Base-by-base conservation (phyloP, 2,888 invertebrate genomes). In the Apodemia mormo region DNA sequence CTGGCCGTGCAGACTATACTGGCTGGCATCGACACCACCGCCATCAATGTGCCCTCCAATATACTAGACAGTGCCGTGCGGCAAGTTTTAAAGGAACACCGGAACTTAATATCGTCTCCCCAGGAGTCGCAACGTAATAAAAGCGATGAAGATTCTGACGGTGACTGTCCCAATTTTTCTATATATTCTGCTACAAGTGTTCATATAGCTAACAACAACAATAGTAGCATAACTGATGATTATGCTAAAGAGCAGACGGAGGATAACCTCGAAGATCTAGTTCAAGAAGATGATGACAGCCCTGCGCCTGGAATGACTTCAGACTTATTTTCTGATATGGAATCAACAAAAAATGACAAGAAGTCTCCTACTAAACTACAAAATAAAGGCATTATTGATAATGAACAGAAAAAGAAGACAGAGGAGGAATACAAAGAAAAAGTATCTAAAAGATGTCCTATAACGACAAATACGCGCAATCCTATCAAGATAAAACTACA, bases 151-250 rank as follows among this genome's bases (percentile, higher is more conserved):
- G 90, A 88, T 67, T 94, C 94, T 29, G 95, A 95, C 69, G 96
- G 96, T 1, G 96, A 96, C 78, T 97, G 97, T 85, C 97, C 97
- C 5, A 97, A 97, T 85, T 97, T 97, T 85, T 96, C 96, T 12
- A 96, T 97, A 76, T 97, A 97, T 87, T 97, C 97, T 0, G 96
- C 96, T 9, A 95, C 96, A 78, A 97, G 97, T 72, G 96, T 97
- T 81, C 96, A 96, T 76, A 94, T 96, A 68, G 96, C 96, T 0
- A 94, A 95, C 76, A 94, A 92, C 73, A 76, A 81, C 37, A 76
- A 74, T 68, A 76, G 72, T 14, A 37, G 30, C 29, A 69, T 77
- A n/a, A 71, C 73, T 14, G 78, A 76, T 43, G 78, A 79, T 29
- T 67, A 72, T 22, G 75, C 78, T 8, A 58, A 72, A 65, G 72